Evolutionary conservation across 2,113 vertebrate genomes (phyloP), one percentile per base, ranked within the genome.

Genomic region (Macroglossus sobrinus): DNA sequence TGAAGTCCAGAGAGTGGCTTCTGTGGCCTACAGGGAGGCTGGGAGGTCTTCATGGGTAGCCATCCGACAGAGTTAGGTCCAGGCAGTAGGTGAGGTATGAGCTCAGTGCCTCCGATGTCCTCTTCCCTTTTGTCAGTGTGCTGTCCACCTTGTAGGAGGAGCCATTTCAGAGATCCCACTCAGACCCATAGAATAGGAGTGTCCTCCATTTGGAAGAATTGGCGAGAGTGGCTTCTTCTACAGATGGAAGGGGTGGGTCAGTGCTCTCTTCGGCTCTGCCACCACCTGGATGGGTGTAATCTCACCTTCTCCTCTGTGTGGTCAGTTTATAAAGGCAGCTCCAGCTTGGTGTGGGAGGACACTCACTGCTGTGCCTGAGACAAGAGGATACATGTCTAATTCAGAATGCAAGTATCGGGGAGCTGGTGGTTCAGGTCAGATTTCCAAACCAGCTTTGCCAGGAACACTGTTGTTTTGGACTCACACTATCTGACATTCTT

Each of bases 171-270:
- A 75, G n/a, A 33, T 64, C 6, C 47, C 12, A 5, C 3, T 26
- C 75, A 43, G 30, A 26, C 21, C 38, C 4, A 1, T 40, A 64
- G 75, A 30, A 43, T 3, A 24, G 38, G n/a, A 13, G 43, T 1
- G 5, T 9, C 45, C 1, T 2, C 15, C 12, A 2, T 84, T 43
- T 40, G 38, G 47, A 90, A 69, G 47, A 19, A 35, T 13, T 19
- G 76, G 35, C 18, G 59, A 24, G 7, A 14, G 14, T 10, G 35
- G 43, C n/a, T 30, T 91, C 30, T 66, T 94, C 30, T 66, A 4
- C 0, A 13, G 28, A 1, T 9, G 68, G 47, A n/a, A 24, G 43
- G 12, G 1, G 0, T 2, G 74, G 7, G n/a, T 68, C 72, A 6
- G 1, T 71, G 33, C 10, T 71, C 22, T 21, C 38, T 33, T 30